A percentile compares a stretch with the other conserved stretches of the same genome.
Evolutionary conservation across 1,140 invertebrate genomes (phyloP).

Genomic region (Lerema accius): DNA sequence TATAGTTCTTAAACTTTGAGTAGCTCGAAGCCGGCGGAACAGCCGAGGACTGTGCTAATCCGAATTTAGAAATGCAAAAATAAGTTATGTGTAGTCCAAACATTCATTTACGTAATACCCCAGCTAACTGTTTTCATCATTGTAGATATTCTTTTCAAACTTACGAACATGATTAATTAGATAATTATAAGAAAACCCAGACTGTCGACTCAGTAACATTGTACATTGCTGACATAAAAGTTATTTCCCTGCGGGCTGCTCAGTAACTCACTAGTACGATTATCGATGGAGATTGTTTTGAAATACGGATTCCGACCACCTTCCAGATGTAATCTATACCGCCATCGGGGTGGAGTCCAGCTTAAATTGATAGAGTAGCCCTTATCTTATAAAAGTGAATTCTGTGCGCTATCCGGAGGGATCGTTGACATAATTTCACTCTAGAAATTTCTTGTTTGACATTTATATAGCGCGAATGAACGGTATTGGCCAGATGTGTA

Average conservation of each 20-base stretch:
- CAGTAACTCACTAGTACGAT: conserved; percentile 9
- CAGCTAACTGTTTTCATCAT: no score
- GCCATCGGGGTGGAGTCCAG: conserved; percentile 10
- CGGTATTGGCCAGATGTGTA: not conserved
- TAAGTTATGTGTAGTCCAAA: no score
- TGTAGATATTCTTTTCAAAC: no score
- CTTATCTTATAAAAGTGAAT: conserved; percentile 30
- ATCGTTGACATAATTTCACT: conserved; percentile 19
- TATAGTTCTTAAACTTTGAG: no score
- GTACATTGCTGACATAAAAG: conserved; percentile 8
- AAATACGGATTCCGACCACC: conserved; percentile 24
- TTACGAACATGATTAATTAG: no score
- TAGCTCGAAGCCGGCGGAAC: no score
- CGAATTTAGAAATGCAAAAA: no score
- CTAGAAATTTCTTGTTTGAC: conserved; percentile 4
- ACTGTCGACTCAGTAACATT: not conserved
- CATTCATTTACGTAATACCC: no score
- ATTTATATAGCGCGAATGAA: conserved; percentile 1
- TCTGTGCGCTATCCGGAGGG: conserved; percentile 4
- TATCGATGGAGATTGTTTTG: conserved; percentile 20
- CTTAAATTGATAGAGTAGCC: conserved; percentile 21
- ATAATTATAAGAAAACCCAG: no score
- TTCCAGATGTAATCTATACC: conserved; percentile 11
- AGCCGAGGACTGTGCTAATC: no score
- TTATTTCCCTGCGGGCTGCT: conserved; percentile 1